Base-by-base conservation (phyloP, 1,140 invertebrate genomes). In the Papilio dardanus region DNA sequence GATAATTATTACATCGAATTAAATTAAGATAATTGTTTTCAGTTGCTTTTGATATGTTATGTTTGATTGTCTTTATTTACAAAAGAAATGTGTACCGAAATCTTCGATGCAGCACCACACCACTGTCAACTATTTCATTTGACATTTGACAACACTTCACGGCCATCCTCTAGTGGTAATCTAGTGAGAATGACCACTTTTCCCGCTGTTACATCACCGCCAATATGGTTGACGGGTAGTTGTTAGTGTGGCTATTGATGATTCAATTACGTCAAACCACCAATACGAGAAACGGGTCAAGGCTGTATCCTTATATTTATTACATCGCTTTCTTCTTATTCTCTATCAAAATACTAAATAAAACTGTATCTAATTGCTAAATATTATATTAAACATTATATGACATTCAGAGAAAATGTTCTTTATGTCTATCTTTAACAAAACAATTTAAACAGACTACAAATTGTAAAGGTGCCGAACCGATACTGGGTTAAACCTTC, bases 231-330 rank as follows among this genome's bases (percentile, higher is more conserved):
- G 10, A 54, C 28, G 21, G 31, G 31, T 58, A 46, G 50, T 73
- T 73, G 71, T 58, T 73, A 54, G 30, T 46, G 40, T 28, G 40
- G 40, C 24, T 50, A 42, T 71, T 28, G 42, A 42, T 71, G 46
- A 73, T 73, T 58, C 71, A 58, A 58, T 58, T 73, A 73, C 46
- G 42, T 24, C 42, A 71, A 42, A 42, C 69, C 16, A 31, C 69
- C 46, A 33, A 73, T 73, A 73, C 30, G 46, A 33, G 46, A 58
- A 54, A 19, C 42, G 24, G 69, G 42, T 50, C 31, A n/a, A 30
- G 35, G 14, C 4, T 21, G 37, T 58, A 58, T 73, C 42, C 68
- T 71, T 50, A 50, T 69, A 19, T 71, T 71, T 71, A 42, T 71
- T 46, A 71, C 10, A 19, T 46, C 40, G 16, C 68, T 30, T 71